Conservation (phyloP, 2,888 invertebrate genomes). For the Dicranocentrus wangi region DNA sequence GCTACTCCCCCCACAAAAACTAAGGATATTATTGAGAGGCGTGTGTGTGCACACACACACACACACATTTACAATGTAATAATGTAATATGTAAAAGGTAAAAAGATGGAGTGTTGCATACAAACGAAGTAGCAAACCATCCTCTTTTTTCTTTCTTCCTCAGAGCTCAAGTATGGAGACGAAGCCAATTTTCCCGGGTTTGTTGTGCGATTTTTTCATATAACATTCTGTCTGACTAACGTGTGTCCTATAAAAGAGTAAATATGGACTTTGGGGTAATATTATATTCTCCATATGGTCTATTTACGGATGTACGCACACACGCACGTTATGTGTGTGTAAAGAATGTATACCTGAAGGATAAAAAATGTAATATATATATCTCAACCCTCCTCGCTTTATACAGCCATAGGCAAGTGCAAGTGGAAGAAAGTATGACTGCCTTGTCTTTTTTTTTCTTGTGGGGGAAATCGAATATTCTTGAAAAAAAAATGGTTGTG, state of each 20-base stretch:
- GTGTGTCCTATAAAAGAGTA: neutral
- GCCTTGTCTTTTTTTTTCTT: neutral
- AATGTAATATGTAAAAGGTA: constrained; percentile 24
- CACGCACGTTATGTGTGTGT: neutral
- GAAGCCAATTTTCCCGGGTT: constrained; percentile 56
- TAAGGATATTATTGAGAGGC: neutral
- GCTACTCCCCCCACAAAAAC: neutral
- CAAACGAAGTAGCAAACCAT: constrained; percentile 28
- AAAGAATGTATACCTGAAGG: neutral
- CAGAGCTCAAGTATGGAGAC: constrained; percentile 19
- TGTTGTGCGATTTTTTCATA: too few relatives aligned
- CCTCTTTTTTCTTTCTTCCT: neutral
- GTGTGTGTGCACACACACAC: too few relatives aligned
- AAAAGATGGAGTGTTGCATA: constrained; percentile 29
- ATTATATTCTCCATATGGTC: neutral
- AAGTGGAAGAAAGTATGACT: neutral
- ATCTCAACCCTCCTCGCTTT: neutral
- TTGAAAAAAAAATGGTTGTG: neutral
- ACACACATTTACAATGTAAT: constrained; percentile 5
- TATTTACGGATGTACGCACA: too few relatives aligned
- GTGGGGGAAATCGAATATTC: neutral
- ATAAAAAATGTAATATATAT: neutral
- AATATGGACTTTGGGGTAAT: too few relatives aligned
- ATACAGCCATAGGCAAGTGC: neutral
- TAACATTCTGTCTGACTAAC: neutral